Percentiles rank a stretch among this genome's conserved stretches.
phyloP scores from a whole-genome alignment of 2,113 vertebrate species.

The Cervus canadensis region DNA sequence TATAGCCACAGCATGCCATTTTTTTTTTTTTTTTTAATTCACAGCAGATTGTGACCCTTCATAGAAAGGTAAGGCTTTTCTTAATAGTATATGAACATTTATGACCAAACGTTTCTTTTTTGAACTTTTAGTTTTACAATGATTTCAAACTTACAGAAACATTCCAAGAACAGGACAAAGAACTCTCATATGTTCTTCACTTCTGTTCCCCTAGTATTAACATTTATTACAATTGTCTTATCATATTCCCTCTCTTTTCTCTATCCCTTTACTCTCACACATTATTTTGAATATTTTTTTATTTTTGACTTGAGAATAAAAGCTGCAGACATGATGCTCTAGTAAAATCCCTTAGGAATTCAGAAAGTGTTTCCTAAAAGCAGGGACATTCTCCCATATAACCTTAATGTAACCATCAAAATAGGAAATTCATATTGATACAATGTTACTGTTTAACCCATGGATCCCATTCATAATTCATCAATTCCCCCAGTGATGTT shows the following conservation, averaged over 20 bases:
- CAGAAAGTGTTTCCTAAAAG: background rate
- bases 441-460: fast-evolving
- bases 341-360: background rate
- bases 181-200: background rate
- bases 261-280: background rate
- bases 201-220: background rate
- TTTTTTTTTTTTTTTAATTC: background rate
- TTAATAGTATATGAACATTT: background rate
- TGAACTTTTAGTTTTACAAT: background rate
- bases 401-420: background rate
- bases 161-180: background rate
- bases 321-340: background rate
- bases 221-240: background rate
- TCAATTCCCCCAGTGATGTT: background rate
- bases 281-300: background rate
- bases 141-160: background rate
- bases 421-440: background rate
- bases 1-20: background rate
- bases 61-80: background rate
- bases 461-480: background rate
- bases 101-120: background rate
- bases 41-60: background rate
- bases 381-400: background rate
- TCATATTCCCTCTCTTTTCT: background rate
- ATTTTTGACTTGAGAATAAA: background rate